Conservation (phyloP, 2,113 vertebrate species). For the Telmatochromis sp. region DNA sequence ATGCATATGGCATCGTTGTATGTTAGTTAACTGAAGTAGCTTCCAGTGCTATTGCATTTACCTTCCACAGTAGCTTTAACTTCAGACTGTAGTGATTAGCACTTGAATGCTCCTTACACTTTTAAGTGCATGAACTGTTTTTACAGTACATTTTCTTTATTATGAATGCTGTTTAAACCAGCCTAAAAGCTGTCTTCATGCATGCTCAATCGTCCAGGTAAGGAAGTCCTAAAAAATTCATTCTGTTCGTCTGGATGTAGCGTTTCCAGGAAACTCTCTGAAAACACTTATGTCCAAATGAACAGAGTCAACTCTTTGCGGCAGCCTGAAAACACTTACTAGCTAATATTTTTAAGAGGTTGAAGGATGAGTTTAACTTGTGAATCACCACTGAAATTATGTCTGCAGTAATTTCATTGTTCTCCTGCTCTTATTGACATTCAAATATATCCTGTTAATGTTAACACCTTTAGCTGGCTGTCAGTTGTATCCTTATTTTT, state of each 20-base stretch:
- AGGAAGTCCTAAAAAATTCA: neutral
- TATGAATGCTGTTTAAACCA: neutral
- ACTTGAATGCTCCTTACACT: fast-evolving
- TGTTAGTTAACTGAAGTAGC: fast-evolving
- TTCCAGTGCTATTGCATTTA: neutral
- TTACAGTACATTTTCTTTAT: neutral
- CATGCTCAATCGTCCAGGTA: neutral
- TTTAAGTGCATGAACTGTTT: neutral
- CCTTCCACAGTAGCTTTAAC: neutral
- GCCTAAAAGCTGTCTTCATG: neutral
- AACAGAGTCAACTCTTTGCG: fast-evolving
- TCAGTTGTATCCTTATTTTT: neutral
- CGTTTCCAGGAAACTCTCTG: neutral
- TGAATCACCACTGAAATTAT: neutral
- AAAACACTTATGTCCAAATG: neutral
- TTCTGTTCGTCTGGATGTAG: neutral
- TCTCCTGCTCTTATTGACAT: neutral
- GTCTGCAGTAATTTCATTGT: neutral
- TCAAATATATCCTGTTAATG: neutral
- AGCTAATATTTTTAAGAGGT: neutral
- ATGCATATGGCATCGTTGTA: neutral
- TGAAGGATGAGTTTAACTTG: neutral
- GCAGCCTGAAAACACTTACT: neutral
- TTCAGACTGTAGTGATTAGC: neutral
- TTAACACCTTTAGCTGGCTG: neutral